phyloP scores from a whole-genome alignment of 2,888 invertebrate species.

The Rotaria macrura region DNA sequence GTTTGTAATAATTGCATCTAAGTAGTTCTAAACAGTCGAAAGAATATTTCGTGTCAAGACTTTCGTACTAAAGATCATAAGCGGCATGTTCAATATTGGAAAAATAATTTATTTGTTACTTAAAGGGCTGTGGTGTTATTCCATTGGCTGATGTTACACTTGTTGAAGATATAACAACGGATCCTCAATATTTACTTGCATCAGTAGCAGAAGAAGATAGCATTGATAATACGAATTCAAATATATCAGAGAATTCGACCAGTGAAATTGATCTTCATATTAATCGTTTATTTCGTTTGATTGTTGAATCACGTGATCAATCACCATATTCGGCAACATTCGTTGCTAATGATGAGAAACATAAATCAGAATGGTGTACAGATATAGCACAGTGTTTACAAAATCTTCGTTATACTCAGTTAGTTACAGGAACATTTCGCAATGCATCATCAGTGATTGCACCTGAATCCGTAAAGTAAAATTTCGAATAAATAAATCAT shows the following conservation, averaged over 20 bases:
- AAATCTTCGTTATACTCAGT: slow-evolving; percentile 75
- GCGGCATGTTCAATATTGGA: too few species aligned
- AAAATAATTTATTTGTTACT: not conserved
- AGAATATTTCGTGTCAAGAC: too few species aligned
- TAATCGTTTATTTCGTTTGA: slow-evolving; percentile 9
- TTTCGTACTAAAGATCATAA: too few species aligned
- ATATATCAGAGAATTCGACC: not conserved
- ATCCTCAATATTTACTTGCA: slow-evolving; percentile 34
- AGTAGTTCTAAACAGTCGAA: too few species aligned
- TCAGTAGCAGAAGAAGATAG: not conserved
- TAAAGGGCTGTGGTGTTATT: slow-evolving; percentile 63
- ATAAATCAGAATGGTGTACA: slow-evolving; percentile 79
- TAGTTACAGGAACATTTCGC: slow-evolving; percentile 58
- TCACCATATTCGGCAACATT: not conserved
- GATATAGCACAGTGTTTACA: slow-evolving; percentile 85
- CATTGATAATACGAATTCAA: not conserved
- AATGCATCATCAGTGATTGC: slow-evolving; percentile 66
- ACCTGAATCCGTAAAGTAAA: slow-evolving; percentile 61
- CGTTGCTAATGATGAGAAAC: slow-evolving; percentile 17
- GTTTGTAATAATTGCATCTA: too few species aligned
- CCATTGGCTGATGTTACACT: slow-evolving; percentile 71
- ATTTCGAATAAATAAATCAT: not conserved
- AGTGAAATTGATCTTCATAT: not conserved
- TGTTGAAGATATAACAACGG: slow-evolving; percentile 67
- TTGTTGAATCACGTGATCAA: slow-evolving; percentile 18